Evolutionary conservation across 2,797 vertebrate genomes (phyloP), one percentile per base, ranked within the genome.

Genomic region (Acanthurus leucopareius): DNA sequence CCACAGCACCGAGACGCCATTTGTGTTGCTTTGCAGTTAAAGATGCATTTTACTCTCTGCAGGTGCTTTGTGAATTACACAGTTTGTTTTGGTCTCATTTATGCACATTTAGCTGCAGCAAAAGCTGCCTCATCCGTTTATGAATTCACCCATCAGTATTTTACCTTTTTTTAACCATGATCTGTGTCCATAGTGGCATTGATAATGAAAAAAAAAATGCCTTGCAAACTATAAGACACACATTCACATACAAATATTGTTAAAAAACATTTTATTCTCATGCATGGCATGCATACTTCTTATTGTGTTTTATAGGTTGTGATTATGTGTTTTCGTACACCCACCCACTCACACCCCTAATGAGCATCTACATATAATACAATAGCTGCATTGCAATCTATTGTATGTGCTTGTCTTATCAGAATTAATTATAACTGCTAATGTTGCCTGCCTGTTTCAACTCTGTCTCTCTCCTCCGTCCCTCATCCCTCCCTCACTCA

Each of bases 361-460:
- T 56, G 17, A 69, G 22, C 3, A 10, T 20, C 57, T 75, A 54
- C 48, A 63, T 22, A 59, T 44, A 64, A 60, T 42, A 22, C 66
- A 68, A 53, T 40, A 61, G 77, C 79, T 63, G 44, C 60, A 60
- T 54, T 62, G 13, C 54, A 57, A 47, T 80, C 48, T 70, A 52
- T 52, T 64, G 20, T 64, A 56, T 62, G 16, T 59, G 16, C 69
- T 56, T 15, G 49, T 83, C 57, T 77, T 74, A 79, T 84, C 81
- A 66, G 48, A 79, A 83, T 85, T 57, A 69, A 86, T 86, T 79
- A 81, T 53, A 57, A 25, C 49, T 61, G 35, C 75, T 74, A 72
- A 83, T 69, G 48, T 77, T 19, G 73, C 51, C 61, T 62, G 52
- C 84, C 69, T 73, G 19, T 77, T 77, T 64, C 48, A 2, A 1